A percentile compares a stretch with the other conserved stretches of the same genome.
These are phyloP conservation scores for Zaprionus tsacasi DNA, from an alignment of 1,140 invertebrate species.

Conservation along the genomic window DNA sequence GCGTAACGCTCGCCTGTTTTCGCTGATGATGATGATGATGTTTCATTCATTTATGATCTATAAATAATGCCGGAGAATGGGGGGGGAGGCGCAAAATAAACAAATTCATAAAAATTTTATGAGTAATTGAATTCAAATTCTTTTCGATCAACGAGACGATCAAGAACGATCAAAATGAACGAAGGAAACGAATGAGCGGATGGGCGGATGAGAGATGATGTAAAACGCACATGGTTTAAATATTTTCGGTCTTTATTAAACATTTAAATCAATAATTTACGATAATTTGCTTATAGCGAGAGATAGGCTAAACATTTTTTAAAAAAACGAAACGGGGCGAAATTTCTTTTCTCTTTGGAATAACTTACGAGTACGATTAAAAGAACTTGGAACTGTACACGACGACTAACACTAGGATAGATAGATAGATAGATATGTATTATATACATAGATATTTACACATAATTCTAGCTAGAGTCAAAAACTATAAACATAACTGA, in stretches of 20 bases:
- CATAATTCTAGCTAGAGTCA: slow-evolving; percentile 44
- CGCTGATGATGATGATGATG: slow-evolving; percentile 3
- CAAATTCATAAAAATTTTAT: slow-evolving; percentile 79
- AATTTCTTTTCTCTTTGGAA: slow-evolving; percentile 45
- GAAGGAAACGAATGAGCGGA: background rate
- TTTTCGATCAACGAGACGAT: slow-evolving; percentile 17
- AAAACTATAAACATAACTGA: slow-evolving; percentile 71
- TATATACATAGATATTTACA: slow-evolving; percentile 27
- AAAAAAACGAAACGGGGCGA: background rate
- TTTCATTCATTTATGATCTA: slow-evolving; percentile 60
- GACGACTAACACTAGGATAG: slow-evolving; percentile 61
- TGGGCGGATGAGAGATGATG: slow-evolving; percentile 29
- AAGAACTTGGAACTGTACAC: slow-evolving; percentile 26
- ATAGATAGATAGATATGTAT: slow-evolving; percentile 35
- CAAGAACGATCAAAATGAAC: background rate
- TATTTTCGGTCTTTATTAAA: slow-evolving; percentile 76
- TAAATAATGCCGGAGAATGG: slow-evolving; percentile 30
- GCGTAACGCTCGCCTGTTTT: slow-evolving; percentile 41
- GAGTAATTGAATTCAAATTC: slow-evolving; percentile 69
- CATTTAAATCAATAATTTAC: slow-evolving; percentile 42
- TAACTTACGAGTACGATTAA: slow-evolving; percentile 57
- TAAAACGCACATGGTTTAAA: slow-evolving; percentile 66
- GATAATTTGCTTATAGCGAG: slow-evolving; percentile 1
- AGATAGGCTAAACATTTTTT: slow-evolving; percentile 1
- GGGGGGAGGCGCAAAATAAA: slow-evolving; percentile 50